phyloP scores from a whole-genome alignment of 2,888 invertebrate species.

The Xestoiulus laeticollis region DNA sequence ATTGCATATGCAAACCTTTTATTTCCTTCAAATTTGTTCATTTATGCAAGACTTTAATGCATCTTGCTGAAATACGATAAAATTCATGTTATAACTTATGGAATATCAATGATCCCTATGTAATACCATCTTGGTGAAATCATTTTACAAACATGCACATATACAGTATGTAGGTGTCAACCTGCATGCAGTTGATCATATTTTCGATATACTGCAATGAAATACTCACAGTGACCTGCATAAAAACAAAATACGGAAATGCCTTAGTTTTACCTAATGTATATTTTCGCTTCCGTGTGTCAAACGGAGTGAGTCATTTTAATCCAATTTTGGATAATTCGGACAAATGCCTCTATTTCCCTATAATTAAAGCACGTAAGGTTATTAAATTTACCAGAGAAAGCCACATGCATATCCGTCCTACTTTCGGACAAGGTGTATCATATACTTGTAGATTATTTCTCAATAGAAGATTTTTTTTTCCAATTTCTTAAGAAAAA shows the following conservation, averaged over 20 bases:
- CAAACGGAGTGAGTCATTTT: background rate
- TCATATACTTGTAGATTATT: background rate
- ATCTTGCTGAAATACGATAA: no score
- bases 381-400: no score
- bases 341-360: background rate
- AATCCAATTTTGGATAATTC: background rate
- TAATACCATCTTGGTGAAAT: no score
- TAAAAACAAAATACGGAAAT: conserved; percentile 1
- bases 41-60: no score
- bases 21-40: no score
- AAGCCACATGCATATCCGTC: background rate
- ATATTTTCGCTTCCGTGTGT: background rate
- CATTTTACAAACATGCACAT: no score
- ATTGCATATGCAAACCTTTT: no score
- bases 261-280: background rate
- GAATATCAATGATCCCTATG: no score
- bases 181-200: no score
- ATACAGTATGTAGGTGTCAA: no score
- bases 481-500: background rate
- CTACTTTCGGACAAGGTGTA: background rate
- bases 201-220: no score
- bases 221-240: background rate
- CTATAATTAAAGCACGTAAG: background rate
- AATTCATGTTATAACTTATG: no score
- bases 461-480: background rate